phyloP scores from a whole-genome alignment of 2,113 vertebrate species.

The Onychostoma macrolepis region DNA sequence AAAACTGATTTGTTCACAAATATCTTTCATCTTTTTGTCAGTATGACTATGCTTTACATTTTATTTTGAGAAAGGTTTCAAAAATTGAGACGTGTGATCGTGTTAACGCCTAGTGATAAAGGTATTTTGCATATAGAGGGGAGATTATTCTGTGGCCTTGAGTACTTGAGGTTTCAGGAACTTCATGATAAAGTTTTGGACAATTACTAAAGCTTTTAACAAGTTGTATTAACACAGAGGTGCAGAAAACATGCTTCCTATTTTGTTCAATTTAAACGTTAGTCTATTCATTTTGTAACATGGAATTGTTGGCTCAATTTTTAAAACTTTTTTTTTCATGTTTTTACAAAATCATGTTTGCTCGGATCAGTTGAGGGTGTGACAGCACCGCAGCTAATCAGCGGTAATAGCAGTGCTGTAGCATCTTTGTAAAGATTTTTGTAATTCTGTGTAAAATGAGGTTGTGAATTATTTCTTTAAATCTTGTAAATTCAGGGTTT shows the following conservation, averaged over 20 bases:
- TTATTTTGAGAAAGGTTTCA: constrained; percentile 33
- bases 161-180: constrained; percentile 46
- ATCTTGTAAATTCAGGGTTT: constrained; percentile 48
- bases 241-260: constrained; percentile 36
- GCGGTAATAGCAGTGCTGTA: constrained; percentile 17
- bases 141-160: constrained; percentile 56
- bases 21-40: background rate
- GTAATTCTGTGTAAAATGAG: constrained; percentile 55
- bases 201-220: constrained; percentile 56
- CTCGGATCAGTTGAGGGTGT: constrained; percentile 29
- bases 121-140: constrained; percentile 15
- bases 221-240: constrained; percentile 30
- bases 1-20: background rate
- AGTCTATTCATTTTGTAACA: constrained; percentile 71
- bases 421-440: constrained; percentile 53
- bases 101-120: constrained; percentile 14
- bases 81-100: constrained; percentile 17
- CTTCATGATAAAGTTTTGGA: constrained; percentile 53
- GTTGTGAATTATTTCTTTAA: constrained; percentile 49
- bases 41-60: constrained; percentile 16
- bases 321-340: constrained; percentile 72
- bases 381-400: background rate
- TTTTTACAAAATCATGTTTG: constrained; percentile 66
- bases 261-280: constrained; percentile 65
- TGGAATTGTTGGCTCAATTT: constrained; percentile 71